Evolutionary conservation across 2,113 vertebrate species (phyloP).

Genomic region (Budorcas taxicolor): DNA sequence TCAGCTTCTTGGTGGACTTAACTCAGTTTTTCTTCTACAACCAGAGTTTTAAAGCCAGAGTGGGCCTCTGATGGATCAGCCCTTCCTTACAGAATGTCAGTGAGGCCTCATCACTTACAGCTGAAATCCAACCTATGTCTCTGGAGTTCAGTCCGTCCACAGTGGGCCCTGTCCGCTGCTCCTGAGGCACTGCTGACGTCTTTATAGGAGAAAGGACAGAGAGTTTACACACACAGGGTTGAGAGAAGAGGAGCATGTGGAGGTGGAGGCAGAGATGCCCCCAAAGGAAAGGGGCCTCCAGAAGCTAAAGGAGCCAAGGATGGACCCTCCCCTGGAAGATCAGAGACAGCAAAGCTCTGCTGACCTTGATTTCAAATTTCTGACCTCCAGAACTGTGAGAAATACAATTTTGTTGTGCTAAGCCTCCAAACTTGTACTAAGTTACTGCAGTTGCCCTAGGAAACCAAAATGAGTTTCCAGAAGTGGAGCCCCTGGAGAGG

Average conservation of each 20-base stretch:
- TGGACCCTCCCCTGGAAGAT: not conserved
- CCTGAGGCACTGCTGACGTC: accelerated
- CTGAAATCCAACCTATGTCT: not conserved
- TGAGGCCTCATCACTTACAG: not conserved
- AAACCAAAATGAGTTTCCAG: not conserved
- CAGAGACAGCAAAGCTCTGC: not conserved
- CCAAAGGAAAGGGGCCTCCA: not conserved
- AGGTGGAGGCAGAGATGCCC: not conserved
- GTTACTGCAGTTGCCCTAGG: not conserved
- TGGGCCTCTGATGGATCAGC: not conserved
- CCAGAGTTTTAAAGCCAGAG: not conserved
- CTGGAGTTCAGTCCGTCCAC: not conserved
- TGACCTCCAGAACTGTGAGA: not conserved
- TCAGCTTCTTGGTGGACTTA: not conserved
- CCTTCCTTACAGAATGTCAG: not conserved
- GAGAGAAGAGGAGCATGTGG: accelerated
- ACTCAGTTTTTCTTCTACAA: not conserved
- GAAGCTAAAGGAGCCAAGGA: not conserved
- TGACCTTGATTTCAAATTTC: not conserved
- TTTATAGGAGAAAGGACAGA: not conserved
- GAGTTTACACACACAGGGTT: not conserved
- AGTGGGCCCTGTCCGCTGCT: not conserved
- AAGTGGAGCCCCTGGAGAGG: not conserved
- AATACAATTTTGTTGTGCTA: not conserved
- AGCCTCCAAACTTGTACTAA: not conserved